A percentile compares a stretch with the other conserved stretches of the same genome.
These are phyloP conservation scores for Stenotaenia linearis DNA, from an alignment of 2,888 invertebrate genomes.

Conservation along the genomic window DNA sequence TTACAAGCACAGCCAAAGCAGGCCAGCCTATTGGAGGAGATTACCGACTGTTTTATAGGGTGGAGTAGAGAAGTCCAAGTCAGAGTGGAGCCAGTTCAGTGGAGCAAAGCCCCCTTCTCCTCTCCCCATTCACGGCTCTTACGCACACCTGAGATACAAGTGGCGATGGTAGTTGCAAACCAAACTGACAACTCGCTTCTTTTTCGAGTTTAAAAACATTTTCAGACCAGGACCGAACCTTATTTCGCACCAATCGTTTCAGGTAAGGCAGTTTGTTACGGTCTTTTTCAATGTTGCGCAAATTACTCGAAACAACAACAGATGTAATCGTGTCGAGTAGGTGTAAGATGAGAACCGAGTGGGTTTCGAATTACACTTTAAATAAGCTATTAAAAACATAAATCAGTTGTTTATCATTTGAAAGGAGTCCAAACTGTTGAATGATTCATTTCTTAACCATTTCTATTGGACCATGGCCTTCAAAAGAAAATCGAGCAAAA, in stretches of 20 bases:
- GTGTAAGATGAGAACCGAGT: not conserved
- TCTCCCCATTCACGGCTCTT: not conserved
- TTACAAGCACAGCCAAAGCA: not conserved
- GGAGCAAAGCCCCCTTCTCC: constrained; percentile 9
- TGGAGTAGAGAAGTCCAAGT: not conserved
- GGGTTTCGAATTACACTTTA: not conserved
- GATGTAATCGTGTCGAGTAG: not conserved
- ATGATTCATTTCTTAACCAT: constrained; percentile 14
- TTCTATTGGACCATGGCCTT: constrained; percentile 19
- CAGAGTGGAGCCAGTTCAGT: constrained; percentile 19
- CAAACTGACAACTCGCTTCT: not conserved
- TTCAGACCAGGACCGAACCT: not conserved
- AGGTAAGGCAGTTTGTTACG: not conserved
- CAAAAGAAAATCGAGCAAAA: constrained; percentile 1
- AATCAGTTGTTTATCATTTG: constrained; percentile 1
- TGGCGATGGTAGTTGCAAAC: not conserved
- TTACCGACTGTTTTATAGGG: not conserved
- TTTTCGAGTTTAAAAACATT: not conserved
- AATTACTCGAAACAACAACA: not conserved
- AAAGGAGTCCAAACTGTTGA: not conserved
- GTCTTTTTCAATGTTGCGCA: not conserved
- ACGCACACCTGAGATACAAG: not conserved
- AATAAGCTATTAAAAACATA: not conserved
- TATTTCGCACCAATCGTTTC: not conserved
- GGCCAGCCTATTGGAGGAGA: not conserved